Percentiles rank a stretch among this genome's conserved stretches.
phyloP scores from a whole-genome alignment of 2,113 vertebrate species.

The Phoenicopterus ruber region DNA sequence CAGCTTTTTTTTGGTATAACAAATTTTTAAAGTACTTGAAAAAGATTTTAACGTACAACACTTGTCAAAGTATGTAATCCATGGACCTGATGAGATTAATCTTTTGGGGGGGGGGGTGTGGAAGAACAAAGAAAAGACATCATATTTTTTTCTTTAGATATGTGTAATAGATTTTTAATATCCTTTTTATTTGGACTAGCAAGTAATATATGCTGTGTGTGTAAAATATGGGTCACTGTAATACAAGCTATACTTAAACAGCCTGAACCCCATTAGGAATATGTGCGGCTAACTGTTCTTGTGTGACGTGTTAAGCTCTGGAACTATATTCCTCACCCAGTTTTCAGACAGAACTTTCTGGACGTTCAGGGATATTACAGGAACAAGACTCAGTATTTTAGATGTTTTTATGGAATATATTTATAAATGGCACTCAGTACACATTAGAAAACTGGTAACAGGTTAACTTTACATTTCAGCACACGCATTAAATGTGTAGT shows the following conservation, averaged over 20 bases:
- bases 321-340: slow-evolving; percentile 65
- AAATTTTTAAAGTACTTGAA: slow-evolving; percentile 71
- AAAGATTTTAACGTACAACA: slow-evolving; percentile 63
- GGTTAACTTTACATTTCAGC: slow-evolving; percentile 26
- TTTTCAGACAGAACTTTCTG: slow-evolving; percentile 44
- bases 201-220: slow-evolving; percentile 62
- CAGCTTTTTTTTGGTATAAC: slow-evolving; percentile 74
- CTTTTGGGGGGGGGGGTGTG: background rate
- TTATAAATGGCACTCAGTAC: background rate
- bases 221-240: slow-evolving; percentile 67
- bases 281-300: slow-evolving; percentile 19
- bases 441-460: background rate
- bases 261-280: slow-evolving; percentile 54
- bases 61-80: slow-evolving; percentile 61
- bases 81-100: slow-evolving; percentile 50
- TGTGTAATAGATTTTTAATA: slow-evolving; percentile 44
- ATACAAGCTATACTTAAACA: slow-evolving; percentile 50
- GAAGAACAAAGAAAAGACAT: slow-evolving; percentile 50
- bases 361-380: slow-evolving; percentile 42
- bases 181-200: slow-evolving; percentile 30
- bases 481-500: background rate
- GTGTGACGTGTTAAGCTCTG: slow-evolving; percentile 57
- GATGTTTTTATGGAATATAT: slow-evolving; percentile 39
- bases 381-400: slow-evolving; percentile 39
- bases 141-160: slow-evolving; percentile 53